Evolutionary conservation across 2,113 vertebrate species (phyloP).

Genomic region (Mesembrinibis cayennensis): DNA sequence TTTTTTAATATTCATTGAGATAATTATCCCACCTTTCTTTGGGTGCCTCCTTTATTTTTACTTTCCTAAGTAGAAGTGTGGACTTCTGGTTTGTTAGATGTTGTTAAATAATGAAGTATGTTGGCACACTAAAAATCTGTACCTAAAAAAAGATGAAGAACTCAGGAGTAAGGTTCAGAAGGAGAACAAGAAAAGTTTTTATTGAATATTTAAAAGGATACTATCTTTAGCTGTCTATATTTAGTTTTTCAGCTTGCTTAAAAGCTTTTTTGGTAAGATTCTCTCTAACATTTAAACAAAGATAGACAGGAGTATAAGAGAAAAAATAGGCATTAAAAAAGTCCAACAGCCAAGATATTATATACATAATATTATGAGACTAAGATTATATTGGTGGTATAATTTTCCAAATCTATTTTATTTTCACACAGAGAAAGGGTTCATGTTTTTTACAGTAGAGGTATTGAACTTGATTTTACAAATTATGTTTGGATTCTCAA

Average conservation of each 20-base stretch:
- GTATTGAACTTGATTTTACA: background rate
- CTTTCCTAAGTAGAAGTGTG: slow-evolving; percentile 9
- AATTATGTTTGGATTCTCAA: background rate
- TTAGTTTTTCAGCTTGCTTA: slow-evolving; percentile 22
- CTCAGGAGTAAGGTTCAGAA: slow-evolving; percentile 47
- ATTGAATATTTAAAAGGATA: slow-evolving; percentile 61
- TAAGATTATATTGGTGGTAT: background rate
- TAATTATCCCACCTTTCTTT: background rate
- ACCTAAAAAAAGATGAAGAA: slow-evolving; percentile 60
- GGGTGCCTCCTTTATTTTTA: background rate
- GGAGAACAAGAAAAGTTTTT: slow-evolving; percentile 30
- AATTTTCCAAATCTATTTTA: slow-evolving; percentile 5
- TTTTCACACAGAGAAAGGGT: background rate
- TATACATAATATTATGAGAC: background rate
- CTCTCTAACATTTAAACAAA: background rate
- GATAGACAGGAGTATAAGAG: background rate
- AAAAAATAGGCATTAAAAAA: background rate
- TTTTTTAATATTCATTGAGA: background rate
- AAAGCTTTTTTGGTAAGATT: background rate
- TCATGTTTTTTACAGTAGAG: background rate
- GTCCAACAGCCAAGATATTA: background rate
- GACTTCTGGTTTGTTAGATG: slow-evolving; percentile 40
- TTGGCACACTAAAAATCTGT: slow-evolving; percentile 27
- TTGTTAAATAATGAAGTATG: slow-evolving; percentile 59
- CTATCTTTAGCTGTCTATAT: slow-evolving; percentile 63